Conservation (phyloP, 2,888 invertebrate species). For the Zeuzera pyrina region DNA sequence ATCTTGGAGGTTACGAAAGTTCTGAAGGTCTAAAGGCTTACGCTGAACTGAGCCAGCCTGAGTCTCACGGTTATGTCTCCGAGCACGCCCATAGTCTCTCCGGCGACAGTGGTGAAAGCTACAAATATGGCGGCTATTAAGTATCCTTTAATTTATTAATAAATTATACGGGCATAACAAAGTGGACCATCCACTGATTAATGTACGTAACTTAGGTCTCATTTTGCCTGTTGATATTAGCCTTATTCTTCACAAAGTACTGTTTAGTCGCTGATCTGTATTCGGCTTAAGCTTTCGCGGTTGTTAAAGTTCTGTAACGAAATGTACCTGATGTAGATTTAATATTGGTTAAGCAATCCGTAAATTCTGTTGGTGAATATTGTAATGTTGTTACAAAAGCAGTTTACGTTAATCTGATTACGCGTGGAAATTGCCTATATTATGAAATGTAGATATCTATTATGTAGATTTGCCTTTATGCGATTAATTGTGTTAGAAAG, state of each 20-base stretch:
- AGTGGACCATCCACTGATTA: slow-evolving; percentile 29
- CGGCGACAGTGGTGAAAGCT: slow-evolving; percentile 48
- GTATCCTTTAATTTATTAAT: slow-evolving; percentile 30
- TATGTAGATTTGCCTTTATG: slow-evolving; percentile 5
- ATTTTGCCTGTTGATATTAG: slow-evolving; percentile 53
- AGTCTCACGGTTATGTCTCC: slow-evolving; percentile 39
- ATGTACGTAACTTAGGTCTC: slow-evolving; percentile 32
- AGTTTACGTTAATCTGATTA: slow-evolving; percentile 13
- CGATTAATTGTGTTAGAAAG: slow-evolving; percentile 25
- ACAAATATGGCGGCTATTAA: slow-evolving; percentile 58
- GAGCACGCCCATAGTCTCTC: slow-evolving; percentile 39
- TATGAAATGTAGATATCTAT: slow-evolving; percentile 16
- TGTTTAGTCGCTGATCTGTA: slow-evolving; percentile 20
- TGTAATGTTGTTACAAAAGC: slow-evolving; percentile 21
- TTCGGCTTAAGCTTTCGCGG: slow-evolving; percentile 29
- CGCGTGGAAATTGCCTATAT: slow-evolving; percentile 20
- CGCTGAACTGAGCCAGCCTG: slow-evolving; percentile 42
- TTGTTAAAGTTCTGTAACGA: slow-evolving; percentile 26
- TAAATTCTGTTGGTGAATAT: slow-evolving; percentile 27
- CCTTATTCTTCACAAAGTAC: too few relatives aligned
- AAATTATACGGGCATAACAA: slow-evolving; percentile 28
- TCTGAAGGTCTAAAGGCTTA: slow-evolving; percentile 51
- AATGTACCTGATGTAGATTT: slow-evolving; percentile 61
- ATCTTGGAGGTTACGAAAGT: slow-evolving; percentile 41
- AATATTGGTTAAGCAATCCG: slow-evolving; percentile 34